A percentile compares a stretch with the other conserved stretches of the same genome.
Conservation (phyloP, 2,113 vertebrate species). For the Tapirus terrestris region DNA sequence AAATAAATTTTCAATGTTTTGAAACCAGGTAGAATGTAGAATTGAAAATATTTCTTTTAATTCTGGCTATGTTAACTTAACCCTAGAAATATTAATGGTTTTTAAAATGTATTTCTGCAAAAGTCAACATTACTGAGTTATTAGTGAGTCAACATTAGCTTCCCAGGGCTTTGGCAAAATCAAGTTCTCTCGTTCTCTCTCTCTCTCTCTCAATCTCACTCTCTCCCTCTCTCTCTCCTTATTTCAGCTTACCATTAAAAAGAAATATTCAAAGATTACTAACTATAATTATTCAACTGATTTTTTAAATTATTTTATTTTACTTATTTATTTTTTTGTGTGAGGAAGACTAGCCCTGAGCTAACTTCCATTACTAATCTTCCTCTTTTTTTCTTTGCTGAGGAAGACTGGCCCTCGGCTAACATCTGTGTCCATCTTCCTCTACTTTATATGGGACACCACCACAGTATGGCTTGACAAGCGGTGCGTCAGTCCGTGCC, state of each 20-base stretch:
- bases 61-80: background rate
- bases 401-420: no score
- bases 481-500: no score
- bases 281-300: background rate
- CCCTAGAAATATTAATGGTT: background rate
- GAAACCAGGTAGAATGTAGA: background rate
- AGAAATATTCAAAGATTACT: background rate
- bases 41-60: constrained; percentile 11
- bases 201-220: no score
- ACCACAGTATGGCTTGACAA: no score
- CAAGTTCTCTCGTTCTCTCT: background rate
- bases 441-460: no score
- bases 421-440: no score
- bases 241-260: background rate
- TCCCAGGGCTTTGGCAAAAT: background rate
- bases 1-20: background rate
- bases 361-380: no score
- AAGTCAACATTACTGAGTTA: background rate
- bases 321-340: no score
- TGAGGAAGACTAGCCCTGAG: no score
- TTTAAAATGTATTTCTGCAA: background rate
- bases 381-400: no score
- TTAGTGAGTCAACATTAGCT: background rate
- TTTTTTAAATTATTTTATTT: background rate
- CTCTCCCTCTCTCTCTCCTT: background rate